Percentiles rank a stretch among this genome's conserved stretches.
Conservation (phyloP, 2,888 invertebrate species). For the Caenorhabditis macrosperma region DNA sequence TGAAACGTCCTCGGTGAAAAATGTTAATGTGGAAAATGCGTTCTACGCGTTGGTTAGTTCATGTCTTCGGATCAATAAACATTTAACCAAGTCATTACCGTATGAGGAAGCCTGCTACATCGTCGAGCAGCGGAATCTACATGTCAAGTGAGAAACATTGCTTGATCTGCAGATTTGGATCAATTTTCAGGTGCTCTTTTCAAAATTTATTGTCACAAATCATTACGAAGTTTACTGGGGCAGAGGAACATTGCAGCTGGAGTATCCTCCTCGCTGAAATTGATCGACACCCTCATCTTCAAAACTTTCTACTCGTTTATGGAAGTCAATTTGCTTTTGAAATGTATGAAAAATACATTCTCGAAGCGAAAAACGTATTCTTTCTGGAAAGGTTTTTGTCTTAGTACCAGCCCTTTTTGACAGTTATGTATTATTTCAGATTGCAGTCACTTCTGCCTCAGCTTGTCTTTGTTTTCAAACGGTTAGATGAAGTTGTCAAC, state of each 20-base stretch:
- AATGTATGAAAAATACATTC: conserved; percentile 69
- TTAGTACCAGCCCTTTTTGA: neutral
- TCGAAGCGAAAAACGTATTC: neutral
- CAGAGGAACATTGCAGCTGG: conserved; percentile 37
- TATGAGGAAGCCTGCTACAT: conserved; percentile 53
- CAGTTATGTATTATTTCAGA: conserved; percentile 32
- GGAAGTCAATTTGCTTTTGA: conserved; percentile 67
- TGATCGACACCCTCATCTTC: conserved; percentile 87
- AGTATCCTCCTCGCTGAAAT: conserved; percentile 80
- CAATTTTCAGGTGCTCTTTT: conserved; percentile 52
- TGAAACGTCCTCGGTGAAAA: conserved; percentile 95
- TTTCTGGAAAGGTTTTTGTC: neutral
- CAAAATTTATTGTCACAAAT: conserved; percentile 31
- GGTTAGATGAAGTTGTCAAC: conserved; percentile 12
- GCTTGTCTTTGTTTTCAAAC: conserved; percentile 51
- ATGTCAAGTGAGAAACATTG: conserved; percentile 52
- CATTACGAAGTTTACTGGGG: conserved; percentile 22
- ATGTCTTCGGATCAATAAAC: conserved; percentile 14
- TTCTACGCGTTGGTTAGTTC: conserved; percentile 87
- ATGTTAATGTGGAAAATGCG: conserved; percentile 94
- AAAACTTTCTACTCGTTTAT: conserved; percentile 68
- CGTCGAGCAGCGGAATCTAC: conserved; percentile 47
- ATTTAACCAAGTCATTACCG: conserved; percentile 36
- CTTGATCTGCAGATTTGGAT: no score
- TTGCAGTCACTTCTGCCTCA: conserved; percentile 62